Conservation (phyloP, 2,888 invertebrate species). For the Cremastobaeus sp. region DNA sequence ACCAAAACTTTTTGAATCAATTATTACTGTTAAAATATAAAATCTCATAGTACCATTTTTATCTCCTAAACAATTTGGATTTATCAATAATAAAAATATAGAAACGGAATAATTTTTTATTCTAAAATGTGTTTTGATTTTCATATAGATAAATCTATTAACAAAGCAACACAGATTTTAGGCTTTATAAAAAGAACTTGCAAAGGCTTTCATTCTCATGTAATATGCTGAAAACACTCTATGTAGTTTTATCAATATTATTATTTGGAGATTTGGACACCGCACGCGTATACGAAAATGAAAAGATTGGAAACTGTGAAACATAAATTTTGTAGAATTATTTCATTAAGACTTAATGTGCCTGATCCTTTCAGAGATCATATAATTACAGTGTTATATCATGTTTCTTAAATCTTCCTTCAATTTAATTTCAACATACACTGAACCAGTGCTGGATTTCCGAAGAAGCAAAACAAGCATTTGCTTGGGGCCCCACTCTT, state of each 20-base stretch:
- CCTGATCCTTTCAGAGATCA: no score
- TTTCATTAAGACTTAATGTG: no score
- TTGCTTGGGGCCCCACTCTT: no score
- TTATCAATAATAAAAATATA: not conserved
- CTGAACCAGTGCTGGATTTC: no score
- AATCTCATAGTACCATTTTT: not conserved
- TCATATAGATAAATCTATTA: not conserved
- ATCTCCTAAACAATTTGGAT: conserved; percentile 9
- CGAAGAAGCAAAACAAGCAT: no score
- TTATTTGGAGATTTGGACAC: conserved; percentile 7
- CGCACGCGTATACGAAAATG: no score
- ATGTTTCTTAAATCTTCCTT: no score
- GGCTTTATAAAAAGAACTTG: conserved; percentile 1
- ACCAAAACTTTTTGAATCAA: conserved; percentile 4
- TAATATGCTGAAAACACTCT: not conserved
- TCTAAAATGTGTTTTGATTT: not conserved
- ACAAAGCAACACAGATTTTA: not conserved
- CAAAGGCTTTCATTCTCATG: not conserved
- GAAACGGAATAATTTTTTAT: conserved; percentile 6
- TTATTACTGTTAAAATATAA: not conserved
- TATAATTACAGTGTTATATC: no score
- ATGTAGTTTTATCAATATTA: not conserved
- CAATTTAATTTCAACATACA: no score
- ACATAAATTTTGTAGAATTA: no score
- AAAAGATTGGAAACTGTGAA: no score